phyloP scores from a whole-genome alignment of 2,113 vertebrate genomes.

The Muntiacus muntjak region DNA sequence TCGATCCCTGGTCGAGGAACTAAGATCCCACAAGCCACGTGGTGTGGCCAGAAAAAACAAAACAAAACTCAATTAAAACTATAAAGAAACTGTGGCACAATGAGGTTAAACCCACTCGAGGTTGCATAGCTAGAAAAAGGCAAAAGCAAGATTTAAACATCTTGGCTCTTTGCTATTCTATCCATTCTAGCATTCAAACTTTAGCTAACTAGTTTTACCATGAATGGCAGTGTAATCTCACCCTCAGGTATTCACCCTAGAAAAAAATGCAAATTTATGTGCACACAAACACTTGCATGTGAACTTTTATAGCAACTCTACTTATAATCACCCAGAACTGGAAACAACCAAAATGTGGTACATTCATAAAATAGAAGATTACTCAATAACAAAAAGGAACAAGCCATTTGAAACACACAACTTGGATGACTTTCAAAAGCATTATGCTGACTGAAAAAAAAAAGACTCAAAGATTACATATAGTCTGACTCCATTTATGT shows the following conservation, averaged over 20 bases:
- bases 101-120: slow-evolving; percentile 19
- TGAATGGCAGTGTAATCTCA: not conserved
- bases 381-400: slow-evolving; percentile 15
- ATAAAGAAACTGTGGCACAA: slow-evolving; percentile 2
- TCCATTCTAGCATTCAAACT: slow-evolving; percentile 28
- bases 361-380: not conserved
- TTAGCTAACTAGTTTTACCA: not conserved
- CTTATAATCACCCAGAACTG: slow-evolving; percentile 21
- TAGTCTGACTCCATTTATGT: not conserved
- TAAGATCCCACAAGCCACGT: not conserved
- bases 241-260: not conserved
- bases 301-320: slow-evolving; percentile 15
- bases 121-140: slow-evolving; percentile 1
- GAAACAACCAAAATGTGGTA: slow-evolving; percentile 3
- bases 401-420: not conserved
- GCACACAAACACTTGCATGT: not conserved
- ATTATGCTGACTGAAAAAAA: not conserved
- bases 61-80: not conserved
- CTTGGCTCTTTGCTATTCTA: slow-evolving; percentile 6
- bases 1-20: not conserved
- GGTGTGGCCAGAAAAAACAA: not conserved
- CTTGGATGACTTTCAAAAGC: slow-evolving; percentile 33
- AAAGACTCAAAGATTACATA: not conserved
- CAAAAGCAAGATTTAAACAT: slow-evolving; percentile 7
- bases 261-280: slow-evolving; percentile 43